Evolutionary conservation across 2,113 vertebrate species (phyloP).

Genomic region (Chrysemys picta): DNA sequence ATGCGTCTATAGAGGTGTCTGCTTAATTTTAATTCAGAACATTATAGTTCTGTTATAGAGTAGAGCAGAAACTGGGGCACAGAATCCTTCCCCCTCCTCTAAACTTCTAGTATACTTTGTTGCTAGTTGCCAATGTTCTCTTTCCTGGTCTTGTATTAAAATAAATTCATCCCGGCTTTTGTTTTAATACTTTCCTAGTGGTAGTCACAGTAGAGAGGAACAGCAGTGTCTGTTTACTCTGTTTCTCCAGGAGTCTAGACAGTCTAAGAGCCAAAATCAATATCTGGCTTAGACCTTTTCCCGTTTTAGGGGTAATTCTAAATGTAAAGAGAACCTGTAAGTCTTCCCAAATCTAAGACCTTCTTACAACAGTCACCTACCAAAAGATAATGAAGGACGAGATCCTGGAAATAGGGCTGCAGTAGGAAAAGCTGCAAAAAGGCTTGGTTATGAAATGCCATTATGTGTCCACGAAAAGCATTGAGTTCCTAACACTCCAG

Average conservation of each 20-base stretch:
- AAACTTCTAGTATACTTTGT: not conserved
- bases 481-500: not conserved
- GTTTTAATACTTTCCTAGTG: not conserved
- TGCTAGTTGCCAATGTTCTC: not conserved
- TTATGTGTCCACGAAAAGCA: not conserved
- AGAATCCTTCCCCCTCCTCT: not conserved
- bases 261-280: not conserved
- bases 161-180: not conserved
- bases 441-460: fast-evolving
- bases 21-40: not conserved
- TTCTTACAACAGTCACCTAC: not conserved
- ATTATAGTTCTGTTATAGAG: not conserved
- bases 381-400: not conserved
- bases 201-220: not conserved
- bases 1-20: not conserved
- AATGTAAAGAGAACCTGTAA: not conserved
- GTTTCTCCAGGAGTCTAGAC: not conserved
- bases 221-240: not conserved
- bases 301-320: not conserved
- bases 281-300: not conserved
- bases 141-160: fast-evolving
- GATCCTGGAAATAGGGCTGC: not conserved
- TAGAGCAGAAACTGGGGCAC: not conserved
- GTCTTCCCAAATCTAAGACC: not conserved
- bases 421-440: not conserved